Conservation (phyloP, 2,888 invertebrate genomes). For the Eupsilia transversa region DNA sequence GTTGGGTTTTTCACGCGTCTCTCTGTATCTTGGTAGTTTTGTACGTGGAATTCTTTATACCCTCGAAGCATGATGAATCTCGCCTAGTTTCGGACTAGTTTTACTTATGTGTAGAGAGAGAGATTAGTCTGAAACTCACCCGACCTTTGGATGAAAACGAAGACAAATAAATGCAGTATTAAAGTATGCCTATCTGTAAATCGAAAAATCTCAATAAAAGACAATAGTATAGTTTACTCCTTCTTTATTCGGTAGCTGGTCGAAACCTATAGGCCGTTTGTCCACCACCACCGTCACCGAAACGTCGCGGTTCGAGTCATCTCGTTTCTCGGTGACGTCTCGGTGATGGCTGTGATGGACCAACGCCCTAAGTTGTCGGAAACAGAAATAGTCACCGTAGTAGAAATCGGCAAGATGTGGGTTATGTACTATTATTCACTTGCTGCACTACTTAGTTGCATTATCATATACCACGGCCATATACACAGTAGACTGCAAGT, state of each 20-base stretch:
- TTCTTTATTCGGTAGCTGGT: too few relatives aligned
- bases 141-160: background rate
- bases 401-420: background rate
- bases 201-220: too few relatives aligned
- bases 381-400: background rate
- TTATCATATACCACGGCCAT: background rate
- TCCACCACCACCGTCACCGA: background rate
- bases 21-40: background rate
- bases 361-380: background rate
- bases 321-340: background rate
- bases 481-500: background rate
- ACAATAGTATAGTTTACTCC: too few relatives aligned
- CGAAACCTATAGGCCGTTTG: too few relatives aligned
- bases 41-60: too few relatives aligned
- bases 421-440: background rate
- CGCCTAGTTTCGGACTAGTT: background rate
- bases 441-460: background rate
- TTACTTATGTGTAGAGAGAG: background rate
- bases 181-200: background rate
- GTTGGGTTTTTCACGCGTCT: background rate
- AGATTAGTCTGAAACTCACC: background rate
- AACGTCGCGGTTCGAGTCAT: background rate
- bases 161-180: background rate
- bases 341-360: background rate
- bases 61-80: background rate